These are phyloP conservation scores for Pectinophora gossypiella DNA, from an alignment of 1,140 invertebrate genomes.

Conservation along the genomic window DNA sequence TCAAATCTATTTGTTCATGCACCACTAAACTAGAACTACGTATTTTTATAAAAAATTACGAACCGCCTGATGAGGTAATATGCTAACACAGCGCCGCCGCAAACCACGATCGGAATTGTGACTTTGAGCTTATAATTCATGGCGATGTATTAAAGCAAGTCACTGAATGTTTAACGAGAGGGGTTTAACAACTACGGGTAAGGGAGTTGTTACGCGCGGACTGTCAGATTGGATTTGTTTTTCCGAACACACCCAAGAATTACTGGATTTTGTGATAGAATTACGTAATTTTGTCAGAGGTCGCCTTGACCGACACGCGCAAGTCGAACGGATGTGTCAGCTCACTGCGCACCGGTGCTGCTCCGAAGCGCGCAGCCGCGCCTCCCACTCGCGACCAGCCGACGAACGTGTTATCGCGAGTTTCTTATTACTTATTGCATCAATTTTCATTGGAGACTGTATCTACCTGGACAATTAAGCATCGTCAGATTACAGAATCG, in stretches of 20 bases:
- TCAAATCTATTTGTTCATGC: no score
- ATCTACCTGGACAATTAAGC: constrained; percentile 35
- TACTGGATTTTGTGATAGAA: constrained; percentile 55
- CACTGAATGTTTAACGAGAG: constrained; percentile 29
- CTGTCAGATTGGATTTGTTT: constrained; percentile 44
- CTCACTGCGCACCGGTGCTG: constrained; percentile 61
- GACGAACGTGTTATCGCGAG: constrained; percentile 53
- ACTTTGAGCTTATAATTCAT: constrained; percentile 73
- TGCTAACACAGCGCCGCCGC: constrained; percentile 65
- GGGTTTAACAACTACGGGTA: constrained; percentile 41
- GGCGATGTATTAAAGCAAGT: constrained; percentile 33
- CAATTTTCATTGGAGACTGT: constrained; percentile 41
- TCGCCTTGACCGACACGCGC: constrained; percentile 64
- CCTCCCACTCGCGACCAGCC: constrained; percentile 52
- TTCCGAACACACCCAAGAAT: constrained; percentile 64
- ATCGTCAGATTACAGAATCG: constrained; percentile 47
- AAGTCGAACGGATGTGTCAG: constrained; percentile 65
- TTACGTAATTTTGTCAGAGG: constrained; percentile 72
- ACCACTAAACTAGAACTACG: no score
- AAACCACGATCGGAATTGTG: constrained; percentile 67
- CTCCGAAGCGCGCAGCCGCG: constrained; percentile 53
- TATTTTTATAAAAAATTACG: constrained; percentile 31
- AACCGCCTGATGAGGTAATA: constrained; percentile 74
- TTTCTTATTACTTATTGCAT: constrained; percentile 65
- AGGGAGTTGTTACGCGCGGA: constrained; percentile 31